These are phyloP conservation scores for Diloba caeruleocephala DNA, from an alignment of 2,888 invertebrate genomes.

Conservation along the genomic window DNA sequence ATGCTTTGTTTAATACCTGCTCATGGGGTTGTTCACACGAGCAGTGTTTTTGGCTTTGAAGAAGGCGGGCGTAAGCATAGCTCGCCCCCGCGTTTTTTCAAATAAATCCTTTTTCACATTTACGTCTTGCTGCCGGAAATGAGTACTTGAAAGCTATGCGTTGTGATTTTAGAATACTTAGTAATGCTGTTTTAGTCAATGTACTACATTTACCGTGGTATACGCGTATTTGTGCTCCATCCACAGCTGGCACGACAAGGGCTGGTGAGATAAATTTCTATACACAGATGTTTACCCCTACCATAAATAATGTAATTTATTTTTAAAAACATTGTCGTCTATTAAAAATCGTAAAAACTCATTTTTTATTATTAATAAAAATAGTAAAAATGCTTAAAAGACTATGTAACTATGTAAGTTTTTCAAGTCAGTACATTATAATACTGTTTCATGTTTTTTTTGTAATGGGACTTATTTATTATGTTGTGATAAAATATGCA, in stretches of 20 bases:
- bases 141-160: slow-evolving; percentile 2
- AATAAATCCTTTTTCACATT: slow-evolving; percentile 13
- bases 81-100: slow-evolving; percentile 16
- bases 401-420: slow-evolving; percentile 73
- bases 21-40: slow-evolving; percentile 1
- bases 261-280: slow-evolving; percentile 74
- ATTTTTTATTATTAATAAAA: slow-evolving; percentile 72
- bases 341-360: slow-evolving; percentile 78
- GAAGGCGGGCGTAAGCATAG: slow-evolving; percentile 25
- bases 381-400: slow-evolving; percentile 81
- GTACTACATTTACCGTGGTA: slow-evolving; percentile 4
- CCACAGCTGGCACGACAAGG: slow-evolving; percentile 11
- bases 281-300: slow-evolving; percentile 59
- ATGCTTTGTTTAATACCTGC: slow-evolving; percentile 12
- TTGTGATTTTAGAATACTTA: slow-evolving; percentile 16
- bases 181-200: slow-evolving; percentile 10
- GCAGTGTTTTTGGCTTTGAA: slow-evolving; percentile 17
- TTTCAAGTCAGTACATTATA: slow-evolving; percentile 76
- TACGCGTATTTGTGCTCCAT: slow-evolving; percentile 21
- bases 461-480: slow-evolving; percentile 77
- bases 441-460: slow-evolving; percentile 64
- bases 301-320: slow-evolving; percentile 59
- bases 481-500: slow-evolving; percentile 68
- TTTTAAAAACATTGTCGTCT: slow-evolving; percentile 59
- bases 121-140: slow-evolving; percentile 11